Percentiles rank a stretch among this genome's conserved stretches.
Evolutionary conservation across 2,797 vertebrate genomes (phyloP).

Genomic region (Hafferia zeledoni): DNA sequence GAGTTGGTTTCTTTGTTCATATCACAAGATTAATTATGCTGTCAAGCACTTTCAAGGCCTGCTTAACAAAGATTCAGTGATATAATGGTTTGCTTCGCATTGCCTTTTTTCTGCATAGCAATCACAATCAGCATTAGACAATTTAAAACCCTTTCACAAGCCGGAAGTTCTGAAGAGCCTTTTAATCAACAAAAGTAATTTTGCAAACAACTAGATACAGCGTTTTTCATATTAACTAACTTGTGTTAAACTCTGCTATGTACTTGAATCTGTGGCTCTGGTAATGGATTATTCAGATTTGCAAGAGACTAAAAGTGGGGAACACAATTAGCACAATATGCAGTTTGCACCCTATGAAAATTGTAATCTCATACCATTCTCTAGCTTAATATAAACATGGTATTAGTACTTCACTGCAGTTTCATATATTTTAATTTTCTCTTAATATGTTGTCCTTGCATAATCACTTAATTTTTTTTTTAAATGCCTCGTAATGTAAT

Average conservation of each 20-base stretch:
- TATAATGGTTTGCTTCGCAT: conserved; percentile 94
- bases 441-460: conserved; percentile 42
- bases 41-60: conserved; percentile 99
- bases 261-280: conserved; percentile 61
- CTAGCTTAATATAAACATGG: conserved; percentile 39
- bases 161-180: conserved; percentile 89
- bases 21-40: conserved; percentile 99
- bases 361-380: not conserved
- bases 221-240: conserved; percentile 87
- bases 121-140: conserved; percentile 98
- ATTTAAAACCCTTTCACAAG: conserved; percentile 95
- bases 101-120: conserved; percentile 91
- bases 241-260: conserved; percentile 78
- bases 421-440: conserved; percentile 68
- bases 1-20: conserved; percentile 99
- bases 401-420: conserved; percentile 14
- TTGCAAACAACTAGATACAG: conserved; percentile 87
- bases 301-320: conserved; percentile 44
- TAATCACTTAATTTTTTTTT: conserved; percentile 41
- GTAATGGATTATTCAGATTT: conserved; percentile 70
- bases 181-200: conserved; percentile 97
- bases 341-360: conserved; percentile 36
- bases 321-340: conserved; percentile 20
- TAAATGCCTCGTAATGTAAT: conserved; percentile 4
- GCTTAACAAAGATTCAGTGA: conserved; percentile 99